A percentile compares a stretch with the other conserved stretches of the same genome.
Evolutionary conservation across 2,797 vertebrate genomes (phyloP).

Genomic region (Rhodeus uyekii): DNA sequence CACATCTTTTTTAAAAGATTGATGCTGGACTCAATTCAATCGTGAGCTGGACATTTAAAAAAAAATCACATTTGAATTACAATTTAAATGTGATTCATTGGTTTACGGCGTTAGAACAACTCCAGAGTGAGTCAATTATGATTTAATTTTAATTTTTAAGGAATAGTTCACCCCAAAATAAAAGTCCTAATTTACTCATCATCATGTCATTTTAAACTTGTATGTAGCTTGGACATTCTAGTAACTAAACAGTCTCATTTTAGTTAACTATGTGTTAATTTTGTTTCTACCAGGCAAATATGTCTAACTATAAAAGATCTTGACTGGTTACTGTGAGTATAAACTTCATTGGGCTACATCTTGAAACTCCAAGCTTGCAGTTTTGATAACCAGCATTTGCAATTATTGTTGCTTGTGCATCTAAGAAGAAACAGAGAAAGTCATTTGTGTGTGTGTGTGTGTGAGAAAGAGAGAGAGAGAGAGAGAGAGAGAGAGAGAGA

Average conservation of each 20-base stretch:
- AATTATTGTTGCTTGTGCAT: neutral
- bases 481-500: too few species aligned
- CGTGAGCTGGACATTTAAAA: too few species aligned
- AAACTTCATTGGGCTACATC: neutral
- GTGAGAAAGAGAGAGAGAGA: too few species aligned
- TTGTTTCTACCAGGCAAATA: neutral
- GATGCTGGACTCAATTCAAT: too few species aligned
- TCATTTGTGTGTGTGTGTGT: neutral
- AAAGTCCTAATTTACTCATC: neutral
- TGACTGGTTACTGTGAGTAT: neutral
- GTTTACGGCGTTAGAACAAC: neutral
- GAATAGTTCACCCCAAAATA: neutral
- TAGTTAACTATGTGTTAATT: neutral
- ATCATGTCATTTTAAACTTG: neutral
- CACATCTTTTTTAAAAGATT: too few species aligned
- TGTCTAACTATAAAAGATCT: neutral
- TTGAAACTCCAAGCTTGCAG: constrained; percentile 14
- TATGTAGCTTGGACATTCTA: neutral
- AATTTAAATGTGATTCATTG: too few species aligned
- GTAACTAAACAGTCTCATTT: neutral
- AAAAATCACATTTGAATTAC: too few species aligned
- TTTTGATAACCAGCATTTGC: constrained; percentile 17
- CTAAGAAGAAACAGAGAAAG: too few species aligned
- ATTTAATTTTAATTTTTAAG: neutral
- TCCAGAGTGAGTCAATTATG: neutral